Evolutionary conservation across 2,797 vertebrate genomes (phyloP), one percentile per base, ranked within the genome.

Genomic region (Fistularia commersonii): DNA sequence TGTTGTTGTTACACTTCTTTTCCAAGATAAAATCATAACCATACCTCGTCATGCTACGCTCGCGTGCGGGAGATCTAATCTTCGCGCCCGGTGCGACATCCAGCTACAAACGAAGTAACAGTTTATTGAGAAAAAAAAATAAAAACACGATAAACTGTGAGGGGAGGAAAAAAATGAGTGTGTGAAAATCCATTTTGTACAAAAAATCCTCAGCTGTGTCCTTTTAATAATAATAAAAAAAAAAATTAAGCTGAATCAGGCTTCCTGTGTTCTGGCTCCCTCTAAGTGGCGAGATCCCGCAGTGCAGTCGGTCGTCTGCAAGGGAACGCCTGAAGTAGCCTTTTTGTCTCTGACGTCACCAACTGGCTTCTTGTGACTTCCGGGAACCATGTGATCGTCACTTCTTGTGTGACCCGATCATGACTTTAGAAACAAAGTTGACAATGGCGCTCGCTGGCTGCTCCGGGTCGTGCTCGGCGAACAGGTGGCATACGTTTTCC

Each of bases 381-480:
- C 23, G 23, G 23, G 23, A 23, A 2, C 23, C 23, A 23, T 4
- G 23, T 23, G 4, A 4, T 3, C 32, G 8, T 54, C 42, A 54
- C 85, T 92, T 93, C 81, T 93, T 97, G 40, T 91, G 90, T 1
- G 94, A 95, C 41, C 95, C 97, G 0, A 99, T 98, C 97, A 99
- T 98, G 72, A 99, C 97, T 80, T 97, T 99, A 31, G 96, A 97
- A 46, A 99, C 95, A 59, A 99, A 99, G 87, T 98, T 99, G 80
- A 98, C 97, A 1, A 99, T 98, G 56, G 97, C 97, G 0, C 94
- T 97, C 46, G 97, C 95, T 0, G 97, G 97, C 58, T 99, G 97
- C 68, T 99, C 96, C 0, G 96, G 95, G 80, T 99, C 97, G 0
- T 97, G 94, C 46, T 98, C 96, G 0, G 97, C 97, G 42, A 99